Evolutionary conservation across 2,113 vertebrate species (phyloP).

Genomic region (Catharus fuscescens): DNA sequence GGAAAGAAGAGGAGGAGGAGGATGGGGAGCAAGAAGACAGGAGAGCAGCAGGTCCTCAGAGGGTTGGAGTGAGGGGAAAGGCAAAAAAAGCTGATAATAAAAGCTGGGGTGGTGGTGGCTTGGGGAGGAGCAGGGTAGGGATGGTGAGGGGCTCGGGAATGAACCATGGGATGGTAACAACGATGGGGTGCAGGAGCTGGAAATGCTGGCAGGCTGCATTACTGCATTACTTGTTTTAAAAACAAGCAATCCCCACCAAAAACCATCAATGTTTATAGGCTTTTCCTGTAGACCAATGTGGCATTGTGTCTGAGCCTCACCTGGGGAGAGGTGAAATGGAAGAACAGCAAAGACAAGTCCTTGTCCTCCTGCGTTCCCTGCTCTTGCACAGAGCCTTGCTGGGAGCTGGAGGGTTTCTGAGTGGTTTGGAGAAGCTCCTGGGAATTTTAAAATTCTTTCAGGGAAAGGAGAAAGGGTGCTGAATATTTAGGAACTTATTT

Average conservation of each 20-base stretch:
- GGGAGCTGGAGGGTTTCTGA: neutral
- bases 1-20: neutral
- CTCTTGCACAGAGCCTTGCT: neutral
- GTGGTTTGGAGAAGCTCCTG: slow-evolving; percentile 16
- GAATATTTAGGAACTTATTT: slow-evolving; percentile 24
- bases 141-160: neutral
- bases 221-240: neutral
- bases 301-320: accelerated
- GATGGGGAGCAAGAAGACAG: neutral
- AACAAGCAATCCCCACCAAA: neutral
- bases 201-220: neutral
- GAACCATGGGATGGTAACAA: neutral
- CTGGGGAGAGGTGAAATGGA: neutral
- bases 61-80: neutral
- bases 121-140: neutral
- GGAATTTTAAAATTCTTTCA: slow-evolving; percentile 11
- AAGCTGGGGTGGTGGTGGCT: neutral
- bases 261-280: neutral
- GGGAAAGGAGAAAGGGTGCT: neutral
- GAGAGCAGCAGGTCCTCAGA: neutral
- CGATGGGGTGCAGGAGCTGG: neutral
- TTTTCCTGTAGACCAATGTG: neutral
- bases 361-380: neutral
- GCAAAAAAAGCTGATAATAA: neutral
- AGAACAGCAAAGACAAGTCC: neutral